Conservation (phyloP, 1,140 invertebrate genomes). For the Pinna nobilis region DNA sequence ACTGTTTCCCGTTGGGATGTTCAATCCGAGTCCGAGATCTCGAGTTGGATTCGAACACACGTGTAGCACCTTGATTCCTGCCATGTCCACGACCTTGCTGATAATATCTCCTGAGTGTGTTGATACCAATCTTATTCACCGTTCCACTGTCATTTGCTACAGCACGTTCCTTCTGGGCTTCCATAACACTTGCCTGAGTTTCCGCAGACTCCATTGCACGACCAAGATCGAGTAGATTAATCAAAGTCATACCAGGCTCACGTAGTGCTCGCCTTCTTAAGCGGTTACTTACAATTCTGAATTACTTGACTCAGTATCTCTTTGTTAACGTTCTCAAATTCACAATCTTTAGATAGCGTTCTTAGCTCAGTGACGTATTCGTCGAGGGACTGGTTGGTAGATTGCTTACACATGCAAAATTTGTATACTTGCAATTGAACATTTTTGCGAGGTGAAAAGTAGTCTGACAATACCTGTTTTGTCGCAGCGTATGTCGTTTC, state of each 20-base stretch:
- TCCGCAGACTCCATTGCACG: background rate
- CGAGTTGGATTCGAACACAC: background rate
- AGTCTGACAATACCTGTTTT: slow-evolving; percentile 3
- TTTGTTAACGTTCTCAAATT: background rate
- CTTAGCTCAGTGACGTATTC: slow-evolving; percentile 33
- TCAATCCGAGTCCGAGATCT: background rate
- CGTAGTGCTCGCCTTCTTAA: background rate
- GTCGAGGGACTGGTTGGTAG: slow-evolving; percentile 8
- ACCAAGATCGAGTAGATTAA: background rate
- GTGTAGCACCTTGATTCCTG: background rate
- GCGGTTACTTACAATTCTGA: background rate
- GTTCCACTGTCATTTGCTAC: background rate
- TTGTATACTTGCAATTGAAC: slow-evolving; percentile 33
- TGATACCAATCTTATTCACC: background rate
- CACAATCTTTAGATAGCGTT: slow-evolving; percentile 6
- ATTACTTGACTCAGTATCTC: background rate
- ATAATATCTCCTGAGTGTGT: background rate
- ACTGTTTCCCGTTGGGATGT: background rate
- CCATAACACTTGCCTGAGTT: background rate
- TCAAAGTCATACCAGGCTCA: background rate
- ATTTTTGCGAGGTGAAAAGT: slow-evolving; percentile 69
- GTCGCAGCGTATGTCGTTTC: slow-evolving; percentile 10
- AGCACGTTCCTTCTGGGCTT: background rate
- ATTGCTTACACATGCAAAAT: slow-evolving; percentile 28
- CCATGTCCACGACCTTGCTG: background rate